Evolutionary conservation across 2,888 invertebrate genomes (phyloP).

Genomic region (Anarsia innoxiella): DNA sequence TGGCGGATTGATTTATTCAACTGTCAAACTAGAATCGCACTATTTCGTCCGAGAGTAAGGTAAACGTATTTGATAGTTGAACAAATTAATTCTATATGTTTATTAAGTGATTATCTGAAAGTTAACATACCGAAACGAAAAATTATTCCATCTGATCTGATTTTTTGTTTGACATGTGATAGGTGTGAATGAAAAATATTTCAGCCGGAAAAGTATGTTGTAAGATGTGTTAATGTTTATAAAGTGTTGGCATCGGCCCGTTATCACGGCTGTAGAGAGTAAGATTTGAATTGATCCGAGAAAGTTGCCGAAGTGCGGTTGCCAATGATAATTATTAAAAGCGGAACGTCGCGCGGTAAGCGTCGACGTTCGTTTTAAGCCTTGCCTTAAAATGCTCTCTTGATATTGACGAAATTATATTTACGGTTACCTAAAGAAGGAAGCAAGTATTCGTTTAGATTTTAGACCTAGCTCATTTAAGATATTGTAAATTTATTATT

Average conservation of each 20-base stretch:
- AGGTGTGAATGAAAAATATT: conserved; percentile 29
- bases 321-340: conserved; percentile 15
- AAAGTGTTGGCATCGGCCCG: not conserved
- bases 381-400: conserved; percentile 74
- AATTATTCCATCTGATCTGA: conserved; percentile 30
- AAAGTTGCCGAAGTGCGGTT: conserved; percentile 14
- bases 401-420: conserved; percentile 63
- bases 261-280: not conserved
- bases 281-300: not conserved
- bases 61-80: too few relatives aligned
- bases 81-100: too few relatives aligned
- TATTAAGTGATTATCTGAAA: too few relatives aligned
- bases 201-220: not conserved
- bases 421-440: conserved; percentile 72
- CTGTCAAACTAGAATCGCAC: too few relatives aligned
- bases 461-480: conserved; percentile 47
- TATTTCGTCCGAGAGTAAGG: too few relatives aligned
- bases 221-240: not conserved
- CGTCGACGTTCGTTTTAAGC: conserved; percentile 37
- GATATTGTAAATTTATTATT: conserved; percentile 63
- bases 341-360: conserved; percentile 4
- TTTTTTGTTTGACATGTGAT: conserved; percentile 39
- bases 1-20: too few relatives aligned
- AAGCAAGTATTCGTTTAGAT: conserved; percentile 70
- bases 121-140: conserved; percentile 24